Base-by-base conservation (phyloP, 2,113 vertebrate species). In the Empidonax traillii region DNA sequence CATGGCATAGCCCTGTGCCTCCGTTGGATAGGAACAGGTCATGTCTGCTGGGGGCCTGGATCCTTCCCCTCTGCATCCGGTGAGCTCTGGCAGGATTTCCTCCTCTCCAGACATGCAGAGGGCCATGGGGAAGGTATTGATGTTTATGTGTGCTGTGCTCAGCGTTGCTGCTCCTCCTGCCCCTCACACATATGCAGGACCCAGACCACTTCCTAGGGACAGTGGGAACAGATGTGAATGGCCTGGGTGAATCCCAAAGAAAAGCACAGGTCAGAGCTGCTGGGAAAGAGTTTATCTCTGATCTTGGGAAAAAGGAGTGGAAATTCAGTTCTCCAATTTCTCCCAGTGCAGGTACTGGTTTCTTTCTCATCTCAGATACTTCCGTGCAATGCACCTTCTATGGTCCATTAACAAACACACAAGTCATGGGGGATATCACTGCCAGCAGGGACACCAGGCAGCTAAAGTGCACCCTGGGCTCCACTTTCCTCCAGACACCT, bases 121-220 rank as follows among this genome's bases (percentile, higher is more conserved):
- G 35, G 46, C 46, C 18, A 1, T 3, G 33, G 43, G 35, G 46
- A 47, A 87, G 47, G 66, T 52, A 10, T 3, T 3, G 52, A n/a
- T 46, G 13, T 2, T 10, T 43, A 3, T 10, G 39, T 24, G 31
- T n/a, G 21, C 78, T 22, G 20, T 12, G 66, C 85, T 92, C 78
- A 87, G 56, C 39, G 39, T 12, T 27, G 51, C 44, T 33, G 71
- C 30, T 82, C 33, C 66, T 65, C 68, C 4, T 6, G 59, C 23
- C 43, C 30, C 4, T 2, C 0, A 5, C 31, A 46, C 0, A 0
- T 6, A 14, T 1, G 13, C 22, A 6, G 1, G 1, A 21, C 30
- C 51, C 68, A 61, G 43, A 12, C 23, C 52, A 63, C 61, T 13
- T 85, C 51, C 68, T 58, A 20, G 51, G 68, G 77, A 84, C 12